Percentiles rank a stretch among this genome's conserved stretches.
These are phyloP conservation scores for Fregata magnificens DNA, from an alignment of 2,113 vertebrate species.

Conservation along the genomic window DNA sequence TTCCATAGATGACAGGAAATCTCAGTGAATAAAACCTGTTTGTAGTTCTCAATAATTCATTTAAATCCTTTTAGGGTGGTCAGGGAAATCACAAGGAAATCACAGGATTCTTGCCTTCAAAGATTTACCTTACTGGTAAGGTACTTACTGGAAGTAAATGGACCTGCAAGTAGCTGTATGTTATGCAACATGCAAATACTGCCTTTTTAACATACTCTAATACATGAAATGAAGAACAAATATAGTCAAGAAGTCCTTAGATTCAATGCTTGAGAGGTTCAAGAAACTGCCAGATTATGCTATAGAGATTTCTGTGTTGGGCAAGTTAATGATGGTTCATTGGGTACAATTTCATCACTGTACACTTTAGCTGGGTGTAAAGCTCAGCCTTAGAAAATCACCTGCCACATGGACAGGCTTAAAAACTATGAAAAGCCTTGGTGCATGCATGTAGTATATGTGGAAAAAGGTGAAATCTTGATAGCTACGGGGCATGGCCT, in stretches of 20 bases:
- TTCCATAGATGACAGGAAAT: neutral
- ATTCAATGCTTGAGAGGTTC: neutral
- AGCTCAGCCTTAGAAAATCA: neutral
- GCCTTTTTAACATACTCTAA: neutral
- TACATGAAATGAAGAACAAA: neutral
- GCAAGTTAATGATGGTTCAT: neutral
- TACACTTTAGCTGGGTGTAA: neutral
- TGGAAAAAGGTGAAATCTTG: neutral
- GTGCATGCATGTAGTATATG: too few relatives aligned
- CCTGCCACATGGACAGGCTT: neutral
- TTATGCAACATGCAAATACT: neutral
- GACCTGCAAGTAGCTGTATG: neutral
- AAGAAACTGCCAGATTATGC: neutral
- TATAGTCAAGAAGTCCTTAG: neutral
- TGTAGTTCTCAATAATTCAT: neutral
- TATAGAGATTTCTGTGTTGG: neutral
- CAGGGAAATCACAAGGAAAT: neutral
- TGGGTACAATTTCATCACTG: neutral
- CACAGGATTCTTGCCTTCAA: neutral
- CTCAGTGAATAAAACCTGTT: neutral
- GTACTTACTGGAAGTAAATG: neutral
- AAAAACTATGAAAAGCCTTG: neutral
- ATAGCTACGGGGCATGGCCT: neutral
- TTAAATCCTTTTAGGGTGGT: neutral
- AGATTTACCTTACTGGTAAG: neutral